Base-by-base conservation (phyloP, 2,113 vertebrate genomes). In the Oenanthe melanoleuca region DNA sequence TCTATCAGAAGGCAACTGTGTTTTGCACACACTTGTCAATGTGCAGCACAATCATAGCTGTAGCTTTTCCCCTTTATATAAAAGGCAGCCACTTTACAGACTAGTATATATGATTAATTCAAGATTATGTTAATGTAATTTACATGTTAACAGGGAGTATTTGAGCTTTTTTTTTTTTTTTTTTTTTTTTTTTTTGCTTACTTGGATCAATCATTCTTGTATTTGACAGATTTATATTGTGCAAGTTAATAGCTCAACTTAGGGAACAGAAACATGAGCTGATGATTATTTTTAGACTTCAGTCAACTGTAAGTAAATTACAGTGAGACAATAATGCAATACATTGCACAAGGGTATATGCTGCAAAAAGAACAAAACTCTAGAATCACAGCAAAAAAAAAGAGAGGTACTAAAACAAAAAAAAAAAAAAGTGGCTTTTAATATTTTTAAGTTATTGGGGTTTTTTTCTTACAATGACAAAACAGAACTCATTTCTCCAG, bases 101-200 rank as follows among this genome's bases (percentile, higher is more conserved):
- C 63, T 94, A 49, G 74, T n/a, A 56, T 86, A 71, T 63, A 52
- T 91, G 78, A 94, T 97, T 95, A 95, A 96, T 89, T 96, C 93
- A 96, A 96, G 79, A 95, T 66, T 95, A 96, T 97, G 95, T 80
- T 94, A 95, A 97, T 96, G 92, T n/a, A 96, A 96, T 96, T 93
- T 96, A 95, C 95, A 88, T 86, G 67, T 93, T 97, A 97, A 95
- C 81, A 78, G 85, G 72, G 69, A 94, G 69, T 56, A 65, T 96
- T 83, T 86, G 52, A 95, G 81, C 64, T 90, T 80, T 82, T 89
- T 88, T 97, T 73, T 37, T 37, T 37, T 37, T 86, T 97, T 73
- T 64, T 90, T 80, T 82, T 88, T 88, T 97, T 73, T 93, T 80
- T 85, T 88, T 88, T 84, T 67, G 88, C 70, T 86, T 95, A 56